These are phyloP conservation scores for Arremon brunneinucha DNA, from an alignment of 2,797 vertebrate genomes.

Conservation along the genomic window DNA sequence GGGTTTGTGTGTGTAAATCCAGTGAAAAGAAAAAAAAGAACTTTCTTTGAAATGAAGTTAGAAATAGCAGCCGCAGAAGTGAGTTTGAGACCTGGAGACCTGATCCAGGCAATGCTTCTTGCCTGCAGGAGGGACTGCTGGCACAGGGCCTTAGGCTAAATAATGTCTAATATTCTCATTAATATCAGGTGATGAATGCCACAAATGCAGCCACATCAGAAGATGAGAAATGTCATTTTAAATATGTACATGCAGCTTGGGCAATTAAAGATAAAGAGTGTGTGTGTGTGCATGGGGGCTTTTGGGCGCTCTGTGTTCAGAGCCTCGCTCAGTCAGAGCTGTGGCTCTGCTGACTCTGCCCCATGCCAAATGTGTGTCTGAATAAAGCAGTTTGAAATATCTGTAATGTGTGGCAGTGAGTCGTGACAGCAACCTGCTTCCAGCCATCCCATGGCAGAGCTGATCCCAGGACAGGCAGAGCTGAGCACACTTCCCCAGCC, in stretches of 20 bases:
- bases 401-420: neutral
- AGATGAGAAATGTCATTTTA: neutral
- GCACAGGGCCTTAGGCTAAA: neutral
- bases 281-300: neutral
- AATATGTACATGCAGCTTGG: neutral
- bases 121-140: neutral
- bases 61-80: neutral
- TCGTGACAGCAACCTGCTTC: neutral
- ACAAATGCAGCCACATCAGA: neutral
- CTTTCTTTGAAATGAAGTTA: neutral
- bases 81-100: neutral
- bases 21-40: neutral
- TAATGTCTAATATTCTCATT: neutral
- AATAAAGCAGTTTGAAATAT: neutral
- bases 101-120: neutral
- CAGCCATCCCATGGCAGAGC: neutral
- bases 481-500: neutral
- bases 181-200: neutral
- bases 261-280: neutral
- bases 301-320: accelerated
- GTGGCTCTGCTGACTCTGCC: neutral
- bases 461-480: neutral
- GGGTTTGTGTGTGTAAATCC: neutral
- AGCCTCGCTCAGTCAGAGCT: neutral
- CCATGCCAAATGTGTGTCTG: accelerated